Percentiles rank a stretch among this genome's conserved stretches.
Conservation (phyloP, 2,888 invertebrate species). For the Clanis bilineata region DNA sequence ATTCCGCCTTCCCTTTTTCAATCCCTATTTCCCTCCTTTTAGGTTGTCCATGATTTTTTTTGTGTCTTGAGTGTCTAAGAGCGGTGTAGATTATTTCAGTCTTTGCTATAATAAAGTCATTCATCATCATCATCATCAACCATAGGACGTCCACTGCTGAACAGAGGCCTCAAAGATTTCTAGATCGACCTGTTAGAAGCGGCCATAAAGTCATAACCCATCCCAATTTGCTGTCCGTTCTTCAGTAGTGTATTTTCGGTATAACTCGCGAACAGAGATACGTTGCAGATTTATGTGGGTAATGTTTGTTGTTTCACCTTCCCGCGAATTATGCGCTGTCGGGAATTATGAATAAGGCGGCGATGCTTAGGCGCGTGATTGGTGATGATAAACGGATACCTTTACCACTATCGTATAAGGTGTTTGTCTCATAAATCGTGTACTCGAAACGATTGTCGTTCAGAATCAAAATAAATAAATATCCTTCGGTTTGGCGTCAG, state of each 20-base stretch:
- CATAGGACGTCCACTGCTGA: neutral
- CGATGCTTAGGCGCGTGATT: constrained; percentile 68
- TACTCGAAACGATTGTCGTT: neutral
- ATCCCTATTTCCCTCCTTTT: too few relatives aligned
- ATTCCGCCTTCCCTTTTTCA: too few relatives aligned
- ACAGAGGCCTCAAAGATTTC: too few relatives aligned
- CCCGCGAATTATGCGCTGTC: constrained; percentile 69
- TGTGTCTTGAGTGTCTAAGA: too few relatives aligned
- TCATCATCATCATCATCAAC: too few relatives aligned
- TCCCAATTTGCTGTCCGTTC: constrained; percentile 21
- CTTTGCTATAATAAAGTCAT: neutral
- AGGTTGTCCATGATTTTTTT: too few relatives aligned
- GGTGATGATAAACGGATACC: constrained; percentile 58
- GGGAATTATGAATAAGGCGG: constrained; percentile 78
- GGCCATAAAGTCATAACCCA: too few relatives aligned
- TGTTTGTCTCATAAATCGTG: neutral
- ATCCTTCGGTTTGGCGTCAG: too few relatives aligned
- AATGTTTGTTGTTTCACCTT: constrained; percentile 82
- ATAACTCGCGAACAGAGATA: constrained; percentile 72
- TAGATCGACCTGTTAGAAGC: too few relatives aligned
- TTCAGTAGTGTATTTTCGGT: constrained; percentile 38
- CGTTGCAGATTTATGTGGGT: constrained; percentile 80
- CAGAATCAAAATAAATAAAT: too few relatives aligned
- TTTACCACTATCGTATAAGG: constrained; percentile 5
- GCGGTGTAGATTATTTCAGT: neutral